These are phyloP conservation scores for Parus major DNA, from an alignment of 2,113 vertebrate species.

Conservation along the genomic window DNA sequence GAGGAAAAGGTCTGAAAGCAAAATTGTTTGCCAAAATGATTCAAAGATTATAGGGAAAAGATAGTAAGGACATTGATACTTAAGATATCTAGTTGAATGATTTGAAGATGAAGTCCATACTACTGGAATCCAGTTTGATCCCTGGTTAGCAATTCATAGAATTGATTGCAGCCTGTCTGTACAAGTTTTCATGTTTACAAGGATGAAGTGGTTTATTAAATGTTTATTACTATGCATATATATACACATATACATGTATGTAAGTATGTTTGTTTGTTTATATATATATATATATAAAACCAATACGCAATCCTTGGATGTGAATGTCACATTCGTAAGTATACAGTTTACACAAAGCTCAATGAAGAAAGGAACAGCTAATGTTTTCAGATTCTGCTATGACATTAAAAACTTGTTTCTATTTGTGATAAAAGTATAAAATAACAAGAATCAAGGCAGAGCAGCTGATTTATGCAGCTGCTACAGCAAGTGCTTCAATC, in stretches of 20 bases:
- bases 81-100: background rate
- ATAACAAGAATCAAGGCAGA: background rate
- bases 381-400: background rate
- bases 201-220: background rate
- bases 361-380: background rate
- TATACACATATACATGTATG: too few relatives aligned
- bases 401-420: background rate
- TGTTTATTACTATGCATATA: background rate
- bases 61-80: background rate
- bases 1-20: background rate
- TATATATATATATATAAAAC: too few relatives aligned
- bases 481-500: slow-evolving; percentile 36
- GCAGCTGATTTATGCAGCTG: slow-evolving; percentile 30
- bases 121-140: background rate
- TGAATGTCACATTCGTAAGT: background rate
- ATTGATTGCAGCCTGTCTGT: background rate
- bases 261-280: too few relatives aligned
- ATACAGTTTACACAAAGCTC: background rate
- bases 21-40: background rate
- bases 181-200: background rate
- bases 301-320: background rate
- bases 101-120: background rate
- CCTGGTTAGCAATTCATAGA: background rate
- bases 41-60: background rate
- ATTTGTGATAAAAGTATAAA: slow-evolving; percentile 14